Evolutionary conservation across 1,140 invertebrate species (phyloP).

Genomic region (Euborellia annulipes): DNA sequence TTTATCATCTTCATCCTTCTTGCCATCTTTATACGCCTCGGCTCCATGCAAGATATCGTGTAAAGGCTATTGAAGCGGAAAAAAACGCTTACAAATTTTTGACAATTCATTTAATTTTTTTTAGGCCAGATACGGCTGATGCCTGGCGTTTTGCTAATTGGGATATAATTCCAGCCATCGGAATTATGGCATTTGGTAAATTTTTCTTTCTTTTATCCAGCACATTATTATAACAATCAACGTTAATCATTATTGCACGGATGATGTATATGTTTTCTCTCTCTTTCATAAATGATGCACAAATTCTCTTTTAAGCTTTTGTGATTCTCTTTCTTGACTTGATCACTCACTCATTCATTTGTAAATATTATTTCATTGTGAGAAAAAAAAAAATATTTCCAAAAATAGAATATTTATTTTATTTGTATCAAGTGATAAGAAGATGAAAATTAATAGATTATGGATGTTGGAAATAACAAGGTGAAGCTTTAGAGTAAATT

Average conservation of each 20-base stretch:
- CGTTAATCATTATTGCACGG: neutral
- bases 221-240: neutral
- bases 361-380: no score
- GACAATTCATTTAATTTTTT: constrained; percentile 14
- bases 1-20: constrained; percentile 60
- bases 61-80: constrained; percentile 28
- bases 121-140: constrained; percentile 45
- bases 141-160: constrained; percentile 59
- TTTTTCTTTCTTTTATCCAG: constrained; percentile 4
- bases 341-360: no score
- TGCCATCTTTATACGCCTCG: constrained; percentile 48
- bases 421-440: no score
- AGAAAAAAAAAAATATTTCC: no score
- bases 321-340: constrained; percentile 3
- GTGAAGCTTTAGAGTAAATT: no score
- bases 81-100: no score
- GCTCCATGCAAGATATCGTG: constrained; percentile 38
- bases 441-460: no score
- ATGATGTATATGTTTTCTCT: neutral
- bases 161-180: constrained; percentile 64
- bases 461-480: no score
- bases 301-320: constrained; percentile 2
- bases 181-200: constrained; percentile 73
- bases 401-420: no score
- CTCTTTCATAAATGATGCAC: no score